Conservation (phyloP, 2,113 vertebrate genomes). For the Hyaena hyaena region DNA sequence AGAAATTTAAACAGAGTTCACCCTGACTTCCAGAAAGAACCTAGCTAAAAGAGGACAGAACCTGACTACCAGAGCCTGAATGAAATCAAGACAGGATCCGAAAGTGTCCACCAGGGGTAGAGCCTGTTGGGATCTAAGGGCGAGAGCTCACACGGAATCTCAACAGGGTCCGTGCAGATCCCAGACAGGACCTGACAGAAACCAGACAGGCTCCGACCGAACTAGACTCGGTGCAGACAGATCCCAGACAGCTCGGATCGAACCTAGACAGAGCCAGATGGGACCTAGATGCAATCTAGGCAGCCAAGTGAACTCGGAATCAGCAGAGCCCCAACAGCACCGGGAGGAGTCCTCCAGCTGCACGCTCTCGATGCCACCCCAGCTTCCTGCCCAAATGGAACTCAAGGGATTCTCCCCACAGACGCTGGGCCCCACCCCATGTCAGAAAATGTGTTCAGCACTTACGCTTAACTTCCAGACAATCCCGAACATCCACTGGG, state of each 20-base stretch:
- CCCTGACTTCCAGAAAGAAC: background rate
- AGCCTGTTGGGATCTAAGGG: background rate
- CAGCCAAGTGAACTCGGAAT: background rate
- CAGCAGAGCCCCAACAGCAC: background rate
- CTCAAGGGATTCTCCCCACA: background rate
- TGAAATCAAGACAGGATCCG: background rate
- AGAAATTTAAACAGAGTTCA: constrained; percentile 45
- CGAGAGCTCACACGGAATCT: background rate
- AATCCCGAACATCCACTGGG: background rate
- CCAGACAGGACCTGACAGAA: background rate
- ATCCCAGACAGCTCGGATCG: constrained; percentile 52
- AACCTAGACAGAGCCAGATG: constrained; percentile 65
- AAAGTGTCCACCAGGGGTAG: background rate
- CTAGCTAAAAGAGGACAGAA: background rate
- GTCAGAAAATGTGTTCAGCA: background rate
- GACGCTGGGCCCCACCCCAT: background rate
- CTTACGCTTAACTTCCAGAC: background rate
- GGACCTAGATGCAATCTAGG: background rate
- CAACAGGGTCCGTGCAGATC: background rate
- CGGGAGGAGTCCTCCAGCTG: background rate
- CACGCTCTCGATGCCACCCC: accelerated
- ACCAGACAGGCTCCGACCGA: constrained; percentile 20
- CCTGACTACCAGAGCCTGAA: background rate
- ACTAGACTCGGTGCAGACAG: background rate
- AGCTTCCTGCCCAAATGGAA: background rate